phyloP scores from a whole-genome alignment of 2,113 vertebrate species.

The Entomyzon cyanotis region DNA sequence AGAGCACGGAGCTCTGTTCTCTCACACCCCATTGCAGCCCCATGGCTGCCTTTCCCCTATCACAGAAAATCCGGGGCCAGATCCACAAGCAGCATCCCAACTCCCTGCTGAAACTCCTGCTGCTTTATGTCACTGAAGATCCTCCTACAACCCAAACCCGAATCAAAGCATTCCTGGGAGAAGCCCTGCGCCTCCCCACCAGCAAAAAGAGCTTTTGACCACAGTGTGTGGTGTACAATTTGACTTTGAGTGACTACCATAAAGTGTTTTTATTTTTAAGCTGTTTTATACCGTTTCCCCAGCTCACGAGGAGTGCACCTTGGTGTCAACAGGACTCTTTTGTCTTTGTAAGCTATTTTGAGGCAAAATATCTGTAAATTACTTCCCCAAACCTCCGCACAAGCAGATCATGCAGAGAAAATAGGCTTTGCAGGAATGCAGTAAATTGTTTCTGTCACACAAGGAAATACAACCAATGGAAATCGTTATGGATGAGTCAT shows the following conservation, averaged over 20 bases:
- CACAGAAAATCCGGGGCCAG: background rate
- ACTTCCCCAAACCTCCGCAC: constrained; percentile 77
- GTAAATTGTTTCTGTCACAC: constrained; percentile 84
- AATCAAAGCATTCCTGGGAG: background rate
- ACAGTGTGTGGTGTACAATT: constrained; percentile 29
- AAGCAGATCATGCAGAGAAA: constrained; percentile 82
- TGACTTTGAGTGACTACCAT: constrained; percentile 66
- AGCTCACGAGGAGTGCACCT: constrained; percentile 67
- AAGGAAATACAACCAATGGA: constrained; percentile 78
- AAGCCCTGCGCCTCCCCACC: background rate
- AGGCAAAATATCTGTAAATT: constrained; percentile 80
- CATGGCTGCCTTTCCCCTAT: fast-evolving
- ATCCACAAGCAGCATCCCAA: background rate
- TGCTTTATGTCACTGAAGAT: background rate
- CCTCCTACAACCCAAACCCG: background rate
- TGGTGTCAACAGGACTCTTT: constrained; percentile 75
- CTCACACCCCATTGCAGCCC: background rate
- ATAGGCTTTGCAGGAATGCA: constrained; percentile 79
- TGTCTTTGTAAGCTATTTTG: constrained; percentile 82
- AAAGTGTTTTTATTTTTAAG: constrained; percentile 71
- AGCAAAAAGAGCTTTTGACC: background rate
- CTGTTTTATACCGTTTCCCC: constrained; percentile 66
- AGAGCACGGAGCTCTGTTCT: background rate
- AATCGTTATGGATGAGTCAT: constrained; percentile 80
- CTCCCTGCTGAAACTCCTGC: background rate